Base-by-base conservation (phyloP, 2,797 vertebrate species). In the Fringilla coelebs region DNA sequence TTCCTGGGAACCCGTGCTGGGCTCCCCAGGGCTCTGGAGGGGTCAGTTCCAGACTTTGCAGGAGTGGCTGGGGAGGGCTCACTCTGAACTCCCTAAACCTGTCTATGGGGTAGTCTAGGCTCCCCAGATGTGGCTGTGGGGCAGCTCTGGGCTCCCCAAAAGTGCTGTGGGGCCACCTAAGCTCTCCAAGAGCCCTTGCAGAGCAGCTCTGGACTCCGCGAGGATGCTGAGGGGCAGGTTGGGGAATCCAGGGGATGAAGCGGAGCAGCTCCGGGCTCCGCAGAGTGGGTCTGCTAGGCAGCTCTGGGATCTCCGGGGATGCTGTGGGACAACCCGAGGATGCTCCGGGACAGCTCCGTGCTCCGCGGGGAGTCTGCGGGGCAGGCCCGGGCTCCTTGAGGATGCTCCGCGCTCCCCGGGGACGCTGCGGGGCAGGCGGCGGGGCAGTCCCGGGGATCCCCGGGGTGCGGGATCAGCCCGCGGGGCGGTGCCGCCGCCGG, bases 1-100 rank as follows among this genome's bases (percentile, higher is more conserved):
- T 4, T 43, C 57, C n/a, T 6, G 58, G 32, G 31, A 11, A 9
- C 32, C 3, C 10, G 11, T 0, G 0, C 54, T 62, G 43, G 26
- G 40, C 26, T 75, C 22, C 31, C 36, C 52, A 8, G 40, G 12
- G 32, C 0, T 41, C n/a, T 28, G 40, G 7, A 38, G 38, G 15
- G 19, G 1, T n/a, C 19, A 1, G 6, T 34, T 17, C n/a, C 72
- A 68, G 29, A 22, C 20, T 22, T 31, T 11, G 31, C 65, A 41
- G 31, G 26, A 26, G 8, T 9, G 34, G 4, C 63, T 61, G 57
- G 4, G 4, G 31, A 28, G 2, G 16, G 2, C 31, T 60, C 46
- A 25, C 41, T 63, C n/a, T 14, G 21, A 32, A 4, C 8, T 38
- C 28, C 34, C 34, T 29, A 8, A 11, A 25, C 0, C 0, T 18